Evolutionary conservation across 2,113 vertebrate species (phyloP).

Genomic region (Apus apus): DNA sequence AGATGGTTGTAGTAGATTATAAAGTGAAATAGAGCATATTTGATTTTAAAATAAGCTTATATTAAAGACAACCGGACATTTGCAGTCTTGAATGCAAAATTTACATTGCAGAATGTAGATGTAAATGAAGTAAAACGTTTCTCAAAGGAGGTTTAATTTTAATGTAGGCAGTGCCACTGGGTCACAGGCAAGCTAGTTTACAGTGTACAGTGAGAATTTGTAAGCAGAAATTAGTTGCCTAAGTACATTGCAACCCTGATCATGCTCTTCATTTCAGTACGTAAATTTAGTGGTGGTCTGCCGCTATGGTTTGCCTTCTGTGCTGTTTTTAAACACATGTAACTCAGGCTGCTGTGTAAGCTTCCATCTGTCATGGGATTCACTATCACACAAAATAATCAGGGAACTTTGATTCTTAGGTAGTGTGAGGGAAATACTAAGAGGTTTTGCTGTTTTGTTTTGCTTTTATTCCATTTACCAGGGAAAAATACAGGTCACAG

Average conservation of each 20-base stretch:
- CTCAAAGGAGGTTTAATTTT: background rate
- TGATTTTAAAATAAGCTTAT: background rate
- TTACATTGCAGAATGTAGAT: background rate
- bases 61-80: background rate
- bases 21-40: background rate
- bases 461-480: background rate
- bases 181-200: background rate
- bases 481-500: background rate
- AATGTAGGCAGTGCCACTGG: background rate
- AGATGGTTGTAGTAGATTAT: background rate
- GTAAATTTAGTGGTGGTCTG: background rate
- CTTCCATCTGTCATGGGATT: background rate
- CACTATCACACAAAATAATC: background rate
- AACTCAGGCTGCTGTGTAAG: background rate
- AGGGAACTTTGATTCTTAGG: background rate
- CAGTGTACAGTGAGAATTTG: background rate
- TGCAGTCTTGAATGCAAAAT: background rate
- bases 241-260: background rate
- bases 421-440: background rate
- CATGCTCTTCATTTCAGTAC: background rate
- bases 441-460: background rate
- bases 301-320: background rate
- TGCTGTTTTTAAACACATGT: background rate
- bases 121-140: background rate
- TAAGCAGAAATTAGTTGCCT: background rate